phyloP scores from a whole-genome alignment of 2,113 vertebrate genomes.

The Atractosteus spatula region DNA sequence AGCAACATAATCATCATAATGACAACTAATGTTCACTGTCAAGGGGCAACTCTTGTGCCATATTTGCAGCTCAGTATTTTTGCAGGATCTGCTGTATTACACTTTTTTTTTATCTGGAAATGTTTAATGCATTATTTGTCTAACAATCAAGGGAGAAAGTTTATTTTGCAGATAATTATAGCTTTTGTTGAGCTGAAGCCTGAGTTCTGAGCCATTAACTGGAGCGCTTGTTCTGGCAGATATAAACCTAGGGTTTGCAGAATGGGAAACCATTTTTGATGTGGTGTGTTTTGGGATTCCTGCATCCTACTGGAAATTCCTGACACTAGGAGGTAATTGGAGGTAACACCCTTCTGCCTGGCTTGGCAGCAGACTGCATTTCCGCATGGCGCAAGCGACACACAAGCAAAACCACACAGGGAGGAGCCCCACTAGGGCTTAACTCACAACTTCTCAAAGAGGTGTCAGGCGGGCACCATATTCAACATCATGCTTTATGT shows the following conservation, averaged over 20 bases:
- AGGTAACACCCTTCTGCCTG: slow-evolving; percentile 11
- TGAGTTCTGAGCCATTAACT: slow-evolving; percentile 59
- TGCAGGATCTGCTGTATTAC: no score
- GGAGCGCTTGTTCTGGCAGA: slow-evolving; percentile 56
- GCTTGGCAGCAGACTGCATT: background rate
- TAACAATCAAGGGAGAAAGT: slow-evolving; percentile 58
- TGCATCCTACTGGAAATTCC: slow-evolving; percentile 25
- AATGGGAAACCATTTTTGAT: slow-evolving; percentile 9
- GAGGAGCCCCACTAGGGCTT: no score
- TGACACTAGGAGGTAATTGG: slow-evolving; percentile 12
- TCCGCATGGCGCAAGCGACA: background rate
- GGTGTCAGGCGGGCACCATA: no score
- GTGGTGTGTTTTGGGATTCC: slow-evolving; percentile 4
- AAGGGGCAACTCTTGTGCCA: no score
- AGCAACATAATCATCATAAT: no score
- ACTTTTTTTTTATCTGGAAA: slow-evolving; percentile 48
- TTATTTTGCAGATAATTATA: slow-evolving; percentile 66
- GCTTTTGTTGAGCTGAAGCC: slow-evolving; percentile 61
- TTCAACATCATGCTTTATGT: no score
- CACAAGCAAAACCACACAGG: background rate
- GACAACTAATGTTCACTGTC: no score
- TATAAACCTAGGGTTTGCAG: slow-evolving; percentile 21
- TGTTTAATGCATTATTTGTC: slow-evolving; percentile 63
- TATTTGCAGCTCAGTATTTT: no score
- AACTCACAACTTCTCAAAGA: no score